Evolutionary conservation across 2,888 invertebrate species (phyloP).

Genomic region (Watsonalla cultraria): DNA sequence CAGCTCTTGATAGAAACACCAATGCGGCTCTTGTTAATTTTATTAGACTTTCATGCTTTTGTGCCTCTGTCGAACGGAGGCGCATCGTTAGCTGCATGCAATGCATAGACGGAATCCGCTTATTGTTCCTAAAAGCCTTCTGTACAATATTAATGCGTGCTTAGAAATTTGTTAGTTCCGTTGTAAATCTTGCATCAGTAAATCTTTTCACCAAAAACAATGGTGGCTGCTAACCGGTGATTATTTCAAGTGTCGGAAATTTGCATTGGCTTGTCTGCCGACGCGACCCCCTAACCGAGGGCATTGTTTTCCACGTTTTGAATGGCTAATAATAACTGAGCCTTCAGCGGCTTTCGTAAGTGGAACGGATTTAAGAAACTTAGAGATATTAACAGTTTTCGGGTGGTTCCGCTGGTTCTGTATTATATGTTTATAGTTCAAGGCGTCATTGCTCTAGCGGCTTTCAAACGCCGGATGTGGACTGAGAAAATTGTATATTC

Average conservation of each 20-base stretch:
- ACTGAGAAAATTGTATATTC: background rate
- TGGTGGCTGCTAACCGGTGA: constrained; percentile 41
- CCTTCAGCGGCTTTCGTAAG: constrained; percentile 62
- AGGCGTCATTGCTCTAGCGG: constrained; percentile 10
- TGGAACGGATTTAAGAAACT: constrained; percentile 61
- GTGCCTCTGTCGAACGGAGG: background rate
- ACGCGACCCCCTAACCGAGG: constrained; percentile 54
- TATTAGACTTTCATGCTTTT: constrained; percentile 2
- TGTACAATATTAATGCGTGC: background rate
- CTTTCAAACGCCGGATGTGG: background rate
- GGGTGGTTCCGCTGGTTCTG: constrained; percentile 27
- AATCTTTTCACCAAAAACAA: constrained; percentile 55
- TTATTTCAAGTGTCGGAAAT: constrained; percentile 58
- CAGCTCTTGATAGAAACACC: constrained; percentile 35
- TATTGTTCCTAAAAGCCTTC: background rate
- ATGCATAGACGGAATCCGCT: background rate
- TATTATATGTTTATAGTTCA: constrained; percentile 30
- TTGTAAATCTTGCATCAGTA: constrained; percentile 33
- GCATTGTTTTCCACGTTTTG: constrained; percentile 64
- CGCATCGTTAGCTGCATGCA: background rate
- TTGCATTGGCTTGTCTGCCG: constrained; percentile 54
- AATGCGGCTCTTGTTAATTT: constrained; percentile 19
- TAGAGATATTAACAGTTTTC: constrained; percentile 42
- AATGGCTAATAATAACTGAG: constrained; percentile 61
- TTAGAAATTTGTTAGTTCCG: constrained; percentile 9